Evolutionary conservation across 35 echinoderm and acorn worm genomes (phyloP), one percentile per base, ranked within the genome.

Genomic region (Eucidaris tribuloides): DNA sequence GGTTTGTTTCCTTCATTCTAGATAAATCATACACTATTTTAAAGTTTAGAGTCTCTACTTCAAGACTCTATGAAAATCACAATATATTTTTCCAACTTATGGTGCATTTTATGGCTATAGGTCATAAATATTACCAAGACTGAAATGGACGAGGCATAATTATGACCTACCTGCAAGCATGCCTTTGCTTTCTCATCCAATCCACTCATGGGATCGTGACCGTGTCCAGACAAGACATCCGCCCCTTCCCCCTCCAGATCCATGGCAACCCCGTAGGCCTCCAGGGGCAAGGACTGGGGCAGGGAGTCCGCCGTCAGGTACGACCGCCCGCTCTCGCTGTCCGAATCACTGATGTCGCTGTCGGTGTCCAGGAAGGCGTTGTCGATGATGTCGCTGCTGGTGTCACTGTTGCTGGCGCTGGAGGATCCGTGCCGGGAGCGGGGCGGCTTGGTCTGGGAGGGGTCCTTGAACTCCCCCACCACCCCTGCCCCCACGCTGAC

Each of bases 121-220:
- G n/a, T n/a, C n/a, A n/a, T n/a, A n/a, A n/a, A n/a, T 31, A 3
- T 20, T 34, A 33, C 30, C n/a, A 79, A 79, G 7, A 79, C 45
- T 49, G 11, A 50, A 79, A 46, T 54, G 4, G 17, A 7, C 36
- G 5, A 68, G 15, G 25, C 22, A 17, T 31, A 5, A 56, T 28
- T 29, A 30, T 24, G 45, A 81, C 65, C 85, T 41, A 96, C 90
- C 92, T 85, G 80, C 9, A 96, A 46, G 62, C 85, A 93, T 17
- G 80, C 80, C 48, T 93, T 89, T 36, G 91, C 86, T 14, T 99
- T 82, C 3, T 99, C 96, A 15, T 93, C 96, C 7, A 99, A 58
- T 39, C 91, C 91, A 35, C 74, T 85, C 60, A 93, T 34, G 29
- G 91, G 91, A 81, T 93, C 91, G 2, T 52, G 32, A 20, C 70